Evolutionary conservation across 2,888 invertebrate genomes (phyloP).

Genomic region (Drosophila incognita): DNA sequence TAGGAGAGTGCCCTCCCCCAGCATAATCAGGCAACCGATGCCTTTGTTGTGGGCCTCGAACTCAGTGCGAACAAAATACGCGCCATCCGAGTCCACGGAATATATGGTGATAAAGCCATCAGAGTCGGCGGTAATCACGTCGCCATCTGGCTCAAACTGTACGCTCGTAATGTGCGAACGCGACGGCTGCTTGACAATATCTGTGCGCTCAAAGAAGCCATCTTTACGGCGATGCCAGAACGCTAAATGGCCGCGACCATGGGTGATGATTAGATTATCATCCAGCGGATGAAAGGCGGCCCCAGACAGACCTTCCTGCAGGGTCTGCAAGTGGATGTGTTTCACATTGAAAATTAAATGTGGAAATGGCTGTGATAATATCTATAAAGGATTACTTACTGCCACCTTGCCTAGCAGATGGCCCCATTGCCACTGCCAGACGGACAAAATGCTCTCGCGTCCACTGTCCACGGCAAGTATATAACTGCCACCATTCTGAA

Average conservation of each 20-base stretch:
- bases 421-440: conserved; percentile 98
- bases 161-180: conserved; percentile 94
- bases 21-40: conserved; percentile 93
- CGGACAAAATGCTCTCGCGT: conserved; percentile 94
- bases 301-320: conserved; percentile 94
- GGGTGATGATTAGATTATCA: conserved; percentile 95
- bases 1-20: conserved; percentile 95
- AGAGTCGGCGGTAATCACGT: conserved; percentile 96
- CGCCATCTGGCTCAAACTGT: conserved; percentile 96
- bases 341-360: conserved; percentile 1
- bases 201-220: conserved; percentile 95
- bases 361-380: conserved; percentile 1
- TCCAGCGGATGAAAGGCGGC: conserved; percentile 96
- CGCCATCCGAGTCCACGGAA: conserved; percentile 94
- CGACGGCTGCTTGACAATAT: conserved; percentile 95
- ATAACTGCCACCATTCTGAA: conserved; percentile 94
- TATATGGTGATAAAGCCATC: conserved; percentile 96
- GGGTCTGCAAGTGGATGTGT: conserved; percentile 87
- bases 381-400: conserved; percentile 87
- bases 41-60: conserved; percentile 95
- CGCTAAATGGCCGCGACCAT: conserved; percentile 95
- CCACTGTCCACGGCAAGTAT: conserved; percentile 95
- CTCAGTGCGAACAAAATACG: conserved; percentile 94
- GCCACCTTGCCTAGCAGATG: conserved; percentile 96
- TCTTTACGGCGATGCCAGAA: conserved; percentile 97